These are phyloP conservation scores for Heliconius hortense DNA, from an alignment of 2,888 invertebrate genomes.

Conservation along the genomic window DNA sequence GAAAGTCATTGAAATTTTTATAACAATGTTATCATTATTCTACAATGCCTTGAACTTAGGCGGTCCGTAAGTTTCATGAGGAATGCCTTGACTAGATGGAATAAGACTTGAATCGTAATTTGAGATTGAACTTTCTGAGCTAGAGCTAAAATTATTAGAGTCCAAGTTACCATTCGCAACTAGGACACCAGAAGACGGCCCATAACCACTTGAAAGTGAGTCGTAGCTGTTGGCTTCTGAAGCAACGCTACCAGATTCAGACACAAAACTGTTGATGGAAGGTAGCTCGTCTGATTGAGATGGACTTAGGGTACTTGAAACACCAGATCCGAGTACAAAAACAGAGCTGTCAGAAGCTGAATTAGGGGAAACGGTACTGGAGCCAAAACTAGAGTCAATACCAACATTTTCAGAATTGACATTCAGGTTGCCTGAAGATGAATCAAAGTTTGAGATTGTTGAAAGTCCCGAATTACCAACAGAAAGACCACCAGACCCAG, in stretches of 20 bases:
- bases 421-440: slow-evolving; percentile 4
- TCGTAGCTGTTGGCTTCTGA: slow-evolving; percentile 25
- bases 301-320: slow-evolving; percentile 9
- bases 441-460: neutral
- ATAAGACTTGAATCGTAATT: slow-evolving; percentile 54
- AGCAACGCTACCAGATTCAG: slow-evolving; percentile 29
- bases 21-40: slow-evolving; percentile 30
- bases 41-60: slow-evolving; percentile 63
- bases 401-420: neutral
- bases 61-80: slow-evolving; percentile 70
- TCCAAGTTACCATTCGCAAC: slow-evolving; percentile 40
- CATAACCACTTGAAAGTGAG: slow-evolving; percentile 35
- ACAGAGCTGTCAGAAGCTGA: slow-evolving; percentile 4
- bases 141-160: slow-evolving; percentile 42
- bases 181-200: slow-evolving; percentile 26
- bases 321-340: slow-evolving; percentile 7
- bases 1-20: slow-evolving; percentile 27
- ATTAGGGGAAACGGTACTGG: slow-evolving; percentile 9
- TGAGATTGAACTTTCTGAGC: slow-evolving; percentile 46
- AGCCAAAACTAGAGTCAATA: slow-evolving; percentile 14
- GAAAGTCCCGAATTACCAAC: slow-evolving; percentile 5
- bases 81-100: slow-evolving; percentile 70
- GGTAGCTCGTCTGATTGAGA: neutral
- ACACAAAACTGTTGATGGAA: slow-evolving; percentile 19
- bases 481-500: neutral